These are phyloP conservation scores for Bradypus variegatus DNA, from an alignment of 2,797 vertebrate species.

Conservation along the genomic window DNA sequence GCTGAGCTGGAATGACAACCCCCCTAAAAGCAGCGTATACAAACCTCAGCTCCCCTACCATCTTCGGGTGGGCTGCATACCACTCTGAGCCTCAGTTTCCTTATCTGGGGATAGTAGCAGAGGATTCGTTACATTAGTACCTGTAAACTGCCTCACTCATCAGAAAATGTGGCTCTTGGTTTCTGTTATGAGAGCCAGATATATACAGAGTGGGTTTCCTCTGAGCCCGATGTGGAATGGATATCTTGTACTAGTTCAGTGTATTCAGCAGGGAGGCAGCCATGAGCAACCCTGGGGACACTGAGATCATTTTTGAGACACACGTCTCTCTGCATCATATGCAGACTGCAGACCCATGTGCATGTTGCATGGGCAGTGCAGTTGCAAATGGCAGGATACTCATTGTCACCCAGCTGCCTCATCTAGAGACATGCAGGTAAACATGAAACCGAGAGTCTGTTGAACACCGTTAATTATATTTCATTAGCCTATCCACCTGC, in stretches of 20 bases:
- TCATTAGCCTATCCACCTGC: slow-evolving; percentile 68
- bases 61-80: neutral
- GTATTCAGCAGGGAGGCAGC: neutral
- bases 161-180: neutral
- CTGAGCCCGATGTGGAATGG: neutral
- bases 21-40: neutral
- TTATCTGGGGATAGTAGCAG: neutral
- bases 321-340: rapidly evolving
- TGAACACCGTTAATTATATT: slow-evolving; percentile 64
- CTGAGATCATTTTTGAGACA: neutral
- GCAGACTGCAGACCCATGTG: neutral
- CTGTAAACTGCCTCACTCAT: neutral
- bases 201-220: rapidly evolving
- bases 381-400: neutral
- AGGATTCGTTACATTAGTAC: neutral
- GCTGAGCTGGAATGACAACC: too few species aligned
- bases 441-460: slow-evolving; percentile 59
- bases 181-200: neutral
- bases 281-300: neutral
- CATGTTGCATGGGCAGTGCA: neutral
- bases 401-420: neutral
- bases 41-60: neutral
- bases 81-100: neutral
- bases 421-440: slow-evolving; percentile 31
- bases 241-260: neutral